A percentile compares a stretch with the other conserved stretches of the same genome.
Conservation (phyloP, 1,140 invertebrate genomes). For the Steinernema khuongi region DNA sequence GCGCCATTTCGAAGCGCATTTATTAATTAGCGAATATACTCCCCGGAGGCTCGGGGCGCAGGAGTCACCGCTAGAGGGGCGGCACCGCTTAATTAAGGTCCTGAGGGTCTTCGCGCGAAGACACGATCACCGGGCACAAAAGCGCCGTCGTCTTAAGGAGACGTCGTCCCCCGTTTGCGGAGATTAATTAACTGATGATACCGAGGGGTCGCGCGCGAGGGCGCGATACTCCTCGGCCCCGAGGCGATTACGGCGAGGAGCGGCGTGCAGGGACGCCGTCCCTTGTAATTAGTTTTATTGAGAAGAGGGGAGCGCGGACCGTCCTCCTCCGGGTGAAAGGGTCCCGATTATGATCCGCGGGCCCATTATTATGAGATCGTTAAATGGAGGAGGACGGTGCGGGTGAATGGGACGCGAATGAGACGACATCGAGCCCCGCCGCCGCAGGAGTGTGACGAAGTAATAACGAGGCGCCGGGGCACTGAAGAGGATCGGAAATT, state of each 20-base stretch:
- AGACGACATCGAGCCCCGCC: background rate
- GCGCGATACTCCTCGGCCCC: background rate
- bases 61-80: background rate
- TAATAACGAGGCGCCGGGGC: too few relatives aligned
- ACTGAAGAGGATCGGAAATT: background rate
- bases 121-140: background rate
- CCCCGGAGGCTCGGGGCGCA: background rate
- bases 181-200: constrained; percentile 17
- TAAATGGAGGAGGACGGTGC: too few relatives aligned
- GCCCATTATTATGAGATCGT: background rate
- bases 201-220: background rate
- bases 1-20: background rate
- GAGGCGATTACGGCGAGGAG: background rate
- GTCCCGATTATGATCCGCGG: background rate
- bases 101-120: background rate
- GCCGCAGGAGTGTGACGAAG: too few relatives aligned
- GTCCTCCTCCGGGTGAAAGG: background rate
- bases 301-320: background rate
- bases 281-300: constrained; percentile 15
- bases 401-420: background rate
- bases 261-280: background rate
- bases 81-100: constrained; percentile 12
- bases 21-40: constrained; percentile 13
- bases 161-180: background rate
- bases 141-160: background rate